These are phyloP conservation scores for Pantelozetes paolii DNA, from an alignment of 2,888 invertebrate genomes.

Conservation along the genomic window DNA sequence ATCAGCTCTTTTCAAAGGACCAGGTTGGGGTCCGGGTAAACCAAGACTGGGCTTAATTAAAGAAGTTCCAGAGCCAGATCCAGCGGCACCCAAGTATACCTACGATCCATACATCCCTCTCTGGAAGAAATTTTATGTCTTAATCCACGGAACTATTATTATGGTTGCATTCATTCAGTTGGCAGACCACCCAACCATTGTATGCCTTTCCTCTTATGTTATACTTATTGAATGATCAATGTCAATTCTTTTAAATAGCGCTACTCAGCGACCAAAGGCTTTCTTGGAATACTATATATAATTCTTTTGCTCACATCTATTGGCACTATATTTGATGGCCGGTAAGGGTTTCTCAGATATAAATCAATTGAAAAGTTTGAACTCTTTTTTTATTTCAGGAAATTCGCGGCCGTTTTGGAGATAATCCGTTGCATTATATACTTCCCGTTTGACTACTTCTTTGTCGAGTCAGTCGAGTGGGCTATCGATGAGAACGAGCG, in stretches of 20 bases:
- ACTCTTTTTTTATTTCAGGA: background rate
- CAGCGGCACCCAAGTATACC: constrained; percentile 28
- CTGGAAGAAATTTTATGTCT: constrained; percentile 34
- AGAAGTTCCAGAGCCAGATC: constrained; percentile 66
- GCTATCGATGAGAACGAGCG: background rate
- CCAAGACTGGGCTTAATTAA: constrained; percentile 69
- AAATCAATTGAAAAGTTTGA: background rate
- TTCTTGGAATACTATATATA: constrained; percentile 11
- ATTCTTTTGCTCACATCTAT: constrained; percentile 35
- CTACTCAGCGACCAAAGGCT: constrained; percentile 18
- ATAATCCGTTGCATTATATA: constrained; percentile 25
- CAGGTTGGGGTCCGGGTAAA: constrained; percentile 79
- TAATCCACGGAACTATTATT: constrained; percentile 13
- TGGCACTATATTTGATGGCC: constrained; percentile 37
- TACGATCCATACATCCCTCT: constrained; percentile 30
- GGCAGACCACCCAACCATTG: constrained; percentile 37
- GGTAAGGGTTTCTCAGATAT: background rate
- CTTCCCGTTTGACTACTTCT: constrained; percentile 26
- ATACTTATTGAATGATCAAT: background rate
- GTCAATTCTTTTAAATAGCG: background rate
- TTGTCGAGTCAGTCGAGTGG: constrained; percentile 22
- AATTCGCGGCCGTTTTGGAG: constrained; percentile 14
- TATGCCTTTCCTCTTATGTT: background rate
- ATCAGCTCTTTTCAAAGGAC: constrained; percentile 71
- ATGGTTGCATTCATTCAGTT: constrained; percentile 12